Conservation (phyloP, 2,888 invertebrate species). For the Brachyptera risi region DNA sequence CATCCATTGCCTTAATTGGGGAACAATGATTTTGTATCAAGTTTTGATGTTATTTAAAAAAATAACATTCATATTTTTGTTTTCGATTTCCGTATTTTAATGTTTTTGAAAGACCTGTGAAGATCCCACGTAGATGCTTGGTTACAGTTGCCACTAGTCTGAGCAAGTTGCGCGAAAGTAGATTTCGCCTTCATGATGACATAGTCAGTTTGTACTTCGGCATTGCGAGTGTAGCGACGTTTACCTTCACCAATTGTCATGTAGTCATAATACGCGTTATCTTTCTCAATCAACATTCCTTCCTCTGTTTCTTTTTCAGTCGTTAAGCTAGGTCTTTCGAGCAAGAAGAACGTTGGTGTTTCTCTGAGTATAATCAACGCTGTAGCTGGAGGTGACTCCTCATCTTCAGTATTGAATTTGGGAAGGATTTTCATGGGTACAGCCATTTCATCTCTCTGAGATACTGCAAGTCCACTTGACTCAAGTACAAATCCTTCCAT, state of each 20-base stretch:
- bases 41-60: no score
- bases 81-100: background rate
- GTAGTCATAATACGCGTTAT: conserved; percentile 64
- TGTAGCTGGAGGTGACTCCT: background rate
- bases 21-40: no score
- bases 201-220: conserved; percentile 63
- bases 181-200: conserved; percentile 59
- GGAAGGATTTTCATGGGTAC: conserved; percentile 10
- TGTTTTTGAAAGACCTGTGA: conserved; percentile 42
- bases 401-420: background rate
- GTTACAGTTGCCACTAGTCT: conserved; percentile 54
- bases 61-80: background rate
- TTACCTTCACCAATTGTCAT: conserved; percentile 62
- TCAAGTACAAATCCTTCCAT: conserved; percentile 16
- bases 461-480: background rate
- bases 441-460: background rate
- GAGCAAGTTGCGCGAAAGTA: conserved; percentile 54
- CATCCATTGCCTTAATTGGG: no score
- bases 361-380: conserved; percentile 55
- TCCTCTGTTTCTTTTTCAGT: conserved; percentile 57
- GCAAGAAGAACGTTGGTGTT: conserved; percentile 60
- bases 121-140: conserved; percentile 76
- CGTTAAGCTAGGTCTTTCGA: conserved; percentile 60
- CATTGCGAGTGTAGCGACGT: conserved; percentile 41
- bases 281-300: conserved; percentile 53